Evolutionary conservation across 1,140 invertebrate species (phyloP).

Genomic region (Stratiolaelaps scimitus): DNA sequence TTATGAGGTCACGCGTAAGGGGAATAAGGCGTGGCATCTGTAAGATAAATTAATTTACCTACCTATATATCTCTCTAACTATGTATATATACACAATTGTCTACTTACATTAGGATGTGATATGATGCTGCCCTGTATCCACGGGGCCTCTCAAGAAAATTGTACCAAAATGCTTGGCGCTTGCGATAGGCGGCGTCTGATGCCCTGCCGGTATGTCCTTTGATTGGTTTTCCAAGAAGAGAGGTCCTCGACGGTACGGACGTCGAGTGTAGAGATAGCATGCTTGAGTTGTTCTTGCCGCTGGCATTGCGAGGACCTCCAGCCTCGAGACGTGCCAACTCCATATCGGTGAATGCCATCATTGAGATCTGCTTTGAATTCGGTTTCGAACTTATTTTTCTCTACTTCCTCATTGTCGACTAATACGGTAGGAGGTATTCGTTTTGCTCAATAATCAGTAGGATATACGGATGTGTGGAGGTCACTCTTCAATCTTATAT

Average conservation of each 20-base stretch:
- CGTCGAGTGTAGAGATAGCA: constrained; percentile 20
- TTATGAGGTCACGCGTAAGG: no score
- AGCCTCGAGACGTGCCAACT: constrained; percentile 25
- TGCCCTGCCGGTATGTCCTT: constrained; percentile 37
- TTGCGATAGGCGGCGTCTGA: constrained; percentile 68
- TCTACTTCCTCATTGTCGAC: no score
- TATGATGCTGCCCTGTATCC: constrained; percentile 69
- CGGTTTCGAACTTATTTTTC: no score
- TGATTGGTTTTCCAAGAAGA: constrained; percentile 74
- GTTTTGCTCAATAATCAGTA: no score
- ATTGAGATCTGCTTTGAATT: not conserved
- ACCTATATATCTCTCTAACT: no score
- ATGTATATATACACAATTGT: no score
- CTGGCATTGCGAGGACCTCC: constrained; percentile 23
- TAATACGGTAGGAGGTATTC: no score
- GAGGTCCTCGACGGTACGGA: constrained; percentile 54
- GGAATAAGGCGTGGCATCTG: no score
- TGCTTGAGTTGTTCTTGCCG: constrained; percentile 22
- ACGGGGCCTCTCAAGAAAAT: constrained; percentile 80
- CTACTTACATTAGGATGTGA: constrained; percentile 80
- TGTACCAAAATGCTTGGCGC: constrained; percentile 76
- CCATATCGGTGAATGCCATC: constrained; percentile 24
- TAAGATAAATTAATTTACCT: no score
- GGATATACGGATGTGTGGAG: no score
- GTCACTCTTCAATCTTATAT: no score